A percentile compares a stretch with the other conserved stretches of the same genome.
phyloP scores from a whole-genome alignment of 2,888 invertebrate genomes.

The Resseliella maxima region DNA sequence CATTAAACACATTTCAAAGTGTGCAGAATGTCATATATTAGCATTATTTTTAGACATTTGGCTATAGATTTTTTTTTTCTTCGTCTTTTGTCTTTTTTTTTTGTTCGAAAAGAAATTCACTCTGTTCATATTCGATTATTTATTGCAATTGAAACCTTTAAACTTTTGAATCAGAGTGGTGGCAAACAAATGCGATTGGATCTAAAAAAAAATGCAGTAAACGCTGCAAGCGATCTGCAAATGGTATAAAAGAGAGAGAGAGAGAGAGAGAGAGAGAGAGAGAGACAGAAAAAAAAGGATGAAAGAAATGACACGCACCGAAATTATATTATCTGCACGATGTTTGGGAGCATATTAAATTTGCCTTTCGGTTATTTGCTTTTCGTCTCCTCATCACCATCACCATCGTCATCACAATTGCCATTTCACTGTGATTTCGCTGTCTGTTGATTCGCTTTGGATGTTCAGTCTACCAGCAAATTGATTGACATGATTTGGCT shows the following conservation, averaged over 20 bases:
- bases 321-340: slow-evolving; percentile 10
- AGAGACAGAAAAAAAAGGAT: background rate
- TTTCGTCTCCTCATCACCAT: background rate
- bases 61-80: background rate
- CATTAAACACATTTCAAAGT: background rate
- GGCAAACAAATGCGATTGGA: background rate
- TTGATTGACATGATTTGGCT: slow-evolving; percentile 53
- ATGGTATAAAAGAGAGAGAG: too few relatives aligned
- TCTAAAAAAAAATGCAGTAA: slow-evolving; percentile 23
- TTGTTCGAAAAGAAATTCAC: background rate
- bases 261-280: too few relatives aligned
- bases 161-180: background rate
- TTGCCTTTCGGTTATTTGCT: slow-evolving; percentile 53
- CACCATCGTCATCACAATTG: background rate
- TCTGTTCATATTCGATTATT: background rate
- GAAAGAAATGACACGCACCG: slow-evolving; percentile 53
- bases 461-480: slow-evolving; percentile 36
- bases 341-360: background rate
- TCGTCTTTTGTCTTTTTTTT: background rate
- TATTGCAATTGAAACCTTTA: background rate
- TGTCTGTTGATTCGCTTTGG: slow-evolving; percentile 6
- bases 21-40: slow-evolving; percentile 33
- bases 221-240: background rate
- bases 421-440: background rate
- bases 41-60: slow-evolving; percentile 1